Evolutionary conservation across 2,113 vertebrate species (phyloP), one percentile per base, ranked within the genome.

Genomic region (Melanerpes aurifrons): DNA sequence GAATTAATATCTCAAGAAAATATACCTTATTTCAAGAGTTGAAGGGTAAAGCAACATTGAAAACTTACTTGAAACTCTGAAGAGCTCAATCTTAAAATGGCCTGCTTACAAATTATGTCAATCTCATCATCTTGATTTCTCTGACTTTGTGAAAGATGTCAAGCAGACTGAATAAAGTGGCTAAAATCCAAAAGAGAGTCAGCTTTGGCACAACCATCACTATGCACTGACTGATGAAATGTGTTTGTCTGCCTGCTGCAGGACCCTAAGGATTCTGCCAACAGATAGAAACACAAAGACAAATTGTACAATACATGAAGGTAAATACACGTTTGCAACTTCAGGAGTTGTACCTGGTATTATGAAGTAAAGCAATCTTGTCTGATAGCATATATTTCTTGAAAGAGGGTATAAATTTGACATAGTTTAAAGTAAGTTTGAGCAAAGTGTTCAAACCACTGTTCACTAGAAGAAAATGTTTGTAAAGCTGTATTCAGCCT

Each of bases 181-280:
- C 58, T 70, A 74, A 83, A 90, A 66, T 11, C 20, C 22, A 45
- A 48, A 56, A 32, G 20, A 80, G 9, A 43, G 17, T 67, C 35
- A 67, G 6, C 35, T 91, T 82, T 71, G 26, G 4, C 31, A 29
- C 9, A 64, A 45, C 12, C 15, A 82, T 81, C 48, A 78, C 35
- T 7, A 14, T n/a, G 18, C 3, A n/a, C 11, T 57, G 1, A 57
- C 35, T 77, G 70, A 81, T 35, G 4, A 73, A 59, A 74, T 78
- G 29, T 40, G 26, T 40, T 0, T 0, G 4, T 62, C 10, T 77
- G 24, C 21, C 50, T 80, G n/a, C 19, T 90, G 25, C 26, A 62
- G 66, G 40, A 73, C n/a, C 13, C 37, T 15, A 83, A 6, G 16
- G 80, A 9, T 35, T 83, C n/a, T 87, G 57, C 24, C n/a, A 59